Percentiles rank a stretch among this genome's conserved stretches.
Conservation (phyloP, 37 sponge, comb jelly and placozoan genomes). For the Beroe forskalii region DNA sequence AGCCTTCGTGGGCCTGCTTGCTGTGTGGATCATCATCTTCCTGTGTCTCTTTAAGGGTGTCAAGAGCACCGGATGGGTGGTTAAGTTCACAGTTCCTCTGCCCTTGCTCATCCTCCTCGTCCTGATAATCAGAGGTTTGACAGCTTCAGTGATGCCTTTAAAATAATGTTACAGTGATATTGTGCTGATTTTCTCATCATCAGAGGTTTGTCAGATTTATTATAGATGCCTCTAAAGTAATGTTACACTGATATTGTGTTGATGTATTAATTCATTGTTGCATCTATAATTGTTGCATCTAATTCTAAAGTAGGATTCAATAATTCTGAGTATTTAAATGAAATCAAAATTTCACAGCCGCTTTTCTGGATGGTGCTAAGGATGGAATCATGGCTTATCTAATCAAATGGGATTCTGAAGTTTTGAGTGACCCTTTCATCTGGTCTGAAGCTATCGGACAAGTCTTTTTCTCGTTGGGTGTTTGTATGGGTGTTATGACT, state of each 20-base stretch:
- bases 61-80: conserved; percentile 42
- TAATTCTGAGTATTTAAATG: too few species aligned
- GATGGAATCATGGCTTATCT: conserved; percentile 56
- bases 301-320: too few species aligned
- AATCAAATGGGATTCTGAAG: conserved; percentile 29
- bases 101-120: conserved; percentile 55
- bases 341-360: too few species aligned
- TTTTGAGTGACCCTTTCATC: background rate
- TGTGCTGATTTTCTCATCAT: background rate
- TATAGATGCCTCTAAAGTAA: background rate
- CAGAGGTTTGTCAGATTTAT: background rate
- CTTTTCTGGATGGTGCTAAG: conserved; percentile 22
- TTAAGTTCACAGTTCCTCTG: conserved; percentile 58
- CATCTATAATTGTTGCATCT: too few species aligned
- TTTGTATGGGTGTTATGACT: conserved; percentile 61
- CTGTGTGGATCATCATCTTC: conserved; percentile 48
- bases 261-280: too few species aligned
- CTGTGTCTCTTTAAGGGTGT: conserved; percentile 41
- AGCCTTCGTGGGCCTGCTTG: background rate
- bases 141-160: background rate
- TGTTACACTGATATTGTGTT: too few species aligned
- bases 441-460: conserved; percentile 59
- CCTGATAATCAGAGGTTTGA: conserved; percentile 58
- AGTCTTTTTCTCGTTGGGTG: conserved; percentile 61
- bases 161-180: background rate